These are phyloP conservation scores for Oryctes rhinoceros DNA, from an alignment of 1,140 invertebrate species.

Conservation along the genomic window DNA sequence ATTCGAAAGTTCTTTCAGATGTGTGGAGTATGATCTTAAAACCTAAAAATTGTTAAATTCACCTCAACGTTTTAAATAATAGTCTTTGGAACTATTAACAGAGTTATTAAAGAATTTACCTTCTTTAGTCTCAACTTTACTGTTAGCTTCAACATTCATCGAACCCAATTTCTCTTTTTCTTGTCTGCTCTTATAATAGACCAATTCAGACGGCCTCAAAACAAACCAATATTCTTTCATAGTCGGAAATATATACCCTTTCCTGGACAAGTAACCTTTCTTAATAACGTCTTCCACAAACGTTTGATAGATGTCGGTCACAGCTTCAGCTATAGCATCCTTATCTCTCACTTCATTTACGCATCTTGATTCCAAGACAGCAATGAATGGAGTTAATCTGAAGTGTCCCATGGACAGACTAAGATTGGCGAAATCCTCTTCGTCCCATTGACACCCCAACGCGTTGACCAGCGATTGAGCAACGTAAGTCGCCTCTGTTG, in stretches of 20 bases:
- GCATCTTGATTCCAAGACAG: constrained; percentile 77
- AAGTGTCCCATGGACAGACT: constrained; percentile 70
- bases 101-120: constrained; percentile 48
- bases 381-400: constrained; percentile 73
- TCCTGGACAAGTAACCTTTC: constrained; percentile 79
- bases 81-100: too few relatives aligned
- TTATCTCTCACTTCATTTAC: constrained; percentile 68
- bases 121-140: constrained; percentile 69
- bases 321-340: constrained; percentile 73
- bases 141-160: constrained; percentile 71
- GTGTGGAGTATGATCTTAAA: constrained; percentile 69
- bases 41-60: not conserved
- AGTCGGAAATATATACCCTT: constrained; percentile 77
- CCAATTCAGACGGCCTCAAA: constrained; percentile 75
- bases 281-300: constrained; percentile 84
- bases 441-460: constrained; percentile 73
- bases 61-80: too few relatives aligned
- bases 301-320: constrained; percentile 79
- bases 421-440: constrained; percentile 71
- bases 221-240: constrained; percentile 85
- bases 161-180: constrained; percentile 76
- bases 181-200: constrained; percentile 76
- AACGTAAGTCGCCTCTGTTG: constrained; percentile 71
- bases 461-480: constrained; percentile 72
- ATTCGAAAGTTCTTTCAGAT: constrained; percentile 72